A percentile compares a stretch with the other conserved stretches of the same genome.
Evolutionary conservation across 2,113 vertebrate genomes (phyloP).

Genomic region (Petromus typicus): DNA sequence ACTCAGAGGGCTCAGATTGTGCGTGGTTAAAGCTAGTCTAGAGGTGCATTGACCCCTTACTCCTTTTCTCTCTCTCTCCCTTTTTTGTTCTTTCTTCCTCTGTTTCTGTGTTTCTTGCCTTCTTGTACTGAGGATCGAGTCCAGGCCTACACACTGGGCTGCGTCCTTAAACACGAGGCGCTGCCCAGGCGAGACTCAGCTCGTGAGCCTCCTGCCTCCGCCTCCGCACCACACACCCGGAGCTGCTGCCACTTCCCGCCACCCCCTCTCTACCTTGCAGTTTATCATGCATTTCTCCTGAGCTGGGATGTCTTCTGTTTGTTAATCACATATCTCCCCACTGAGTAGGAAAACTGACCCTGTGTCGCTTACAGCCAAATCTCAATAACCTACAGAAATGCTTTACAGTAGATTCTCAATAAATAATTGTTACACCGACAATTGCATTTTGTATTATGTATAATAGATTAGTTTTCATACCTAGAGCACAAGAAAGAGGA

Average conservation of each 20-base stretch:
- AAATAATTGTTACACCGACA: background rate
- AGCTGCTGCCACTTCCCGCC: background rate
- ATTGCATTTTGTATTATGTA: background rate
- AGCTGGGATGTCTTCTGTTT: background rate
- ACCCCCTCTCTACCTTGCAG: no score
- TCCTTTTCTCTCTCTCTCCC: background rate
- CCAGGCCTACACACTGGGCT: background rate
- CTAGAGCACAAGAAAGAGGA: background rate
- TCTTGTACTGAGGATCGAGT: background rate
- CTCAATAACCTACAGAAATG: background rate
- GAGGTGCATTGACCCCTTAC: background rate
- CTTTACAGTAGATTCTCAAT: background rate
- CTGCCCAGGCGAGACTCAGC: background rate
- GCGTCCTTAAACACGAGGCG: background rate
- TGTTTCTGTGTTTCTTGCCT: accelerated
- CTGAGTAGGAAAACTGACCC: background rate
- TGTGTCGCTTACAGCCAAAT: background rate
- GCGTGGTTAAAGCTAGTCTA: background rate
- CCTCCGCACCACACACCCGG: background rate
- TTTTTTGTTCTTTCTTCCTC: background rate
- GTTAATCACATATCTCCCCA: background rate
- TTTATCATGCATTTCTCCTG: background rate
- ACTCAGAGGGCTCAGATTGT: background rate
- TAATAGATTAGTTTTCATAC: background rate
- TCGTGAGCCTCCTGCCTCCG: no score